A percentile compares a stretch with the other conserved stretches of the same genome.
Conservation (phyloP, 2,888 invertebrate genomes). For the Corythucha ciliata region DNA sequence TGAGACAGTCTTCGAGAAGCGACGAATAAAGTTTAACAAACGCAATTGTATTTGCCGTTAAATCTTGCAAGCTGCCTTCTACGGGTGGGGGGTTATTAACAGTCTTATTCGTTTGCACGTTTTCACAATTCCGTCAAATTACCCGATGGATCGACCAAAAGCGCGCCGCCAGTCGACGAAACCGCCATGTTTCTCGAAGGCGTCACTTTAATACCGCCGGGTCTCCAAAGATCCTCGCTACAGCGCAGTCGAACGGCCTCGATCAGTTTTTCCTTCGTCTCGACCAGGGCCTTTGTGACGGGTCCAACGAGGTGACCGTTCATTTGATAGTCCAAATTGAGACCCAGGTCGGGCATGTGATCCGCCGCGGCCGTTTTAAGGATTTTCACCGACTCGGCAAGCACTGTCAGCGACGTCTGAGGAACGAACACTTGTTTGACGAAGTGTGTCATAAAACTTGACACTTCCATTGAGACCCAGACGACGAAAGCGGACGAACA, state of each 20-base stretch:
- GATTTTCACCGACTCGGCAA: constrained; percentile 77
- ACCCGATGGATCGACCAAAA: background rate
- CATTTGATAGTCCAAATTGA: constrained; percentile 86
- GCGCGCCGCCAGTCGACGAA: background rate
- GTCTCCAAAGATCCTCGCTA: constrained; percentile 77
- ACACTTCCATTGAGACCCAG: constrained; percentile 80
- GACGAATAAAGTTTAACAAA: constrained; percentile 67
- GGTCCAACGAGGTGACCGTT: constrained; percentile 74
- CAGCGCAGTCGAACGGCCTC: constrained; percentile 70
- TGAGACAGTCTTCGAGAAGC: constrained; percentile 65
- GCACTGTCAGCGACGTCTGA: constrained; percentile 70
- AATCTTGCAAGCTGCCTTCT: constrained; percentile 60
- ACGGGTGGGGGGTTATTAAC: constrained; percentile 23
- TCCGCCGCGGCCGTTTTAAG: constrained; percentile 50
- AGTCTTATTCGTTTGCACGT: background rate
- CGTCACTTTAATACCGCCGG: too few relatives aligned
- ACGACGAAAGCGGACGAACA: constrained; percentile 68
- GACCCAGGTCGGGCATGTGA: constrained; percentile 49
- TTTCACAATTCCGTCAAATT: background rate
- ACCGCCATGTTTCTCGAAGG: constrained; percentile 8
- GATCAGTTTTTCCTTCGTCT: constrained; percentile 68
- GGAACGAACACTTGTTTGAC: constrained; percentile 83
- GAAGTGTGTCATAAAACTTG: constrained; percentile 67
- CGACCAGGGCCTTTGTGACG: constrained; percentile 62
- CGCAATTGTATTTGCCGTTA: constrained; percentile 70